Conservation (phyloP, 2,888 invertebrate species). For the Lamproptera curius region DNA sequence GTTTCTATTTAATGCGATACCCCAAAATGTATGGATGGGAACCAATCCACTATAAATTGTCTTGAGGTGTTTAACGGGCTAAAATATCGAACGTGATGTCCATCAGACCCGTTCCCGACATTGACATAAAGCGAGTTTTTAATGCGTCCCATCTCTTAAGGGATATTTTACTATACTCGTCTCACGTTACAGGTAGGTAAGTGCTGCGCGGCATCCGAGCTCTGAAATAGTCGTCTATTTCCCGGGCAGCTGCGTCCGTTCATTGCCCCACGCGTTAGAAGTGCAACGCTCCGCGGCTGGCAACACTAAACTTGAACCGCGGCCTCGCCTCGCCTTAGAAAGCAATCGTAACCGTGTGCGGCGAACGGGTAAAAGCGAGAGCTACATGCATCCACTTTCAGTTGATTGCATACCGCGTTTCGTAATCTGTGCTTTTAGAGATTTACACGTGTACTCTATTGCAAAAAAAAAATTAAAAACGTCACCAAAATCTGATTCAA, state of each 20-base stretch:
- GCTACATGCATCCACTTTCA: slow-evolving; percentile 37
- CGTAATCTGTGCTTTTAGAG: too few relatives aligned
- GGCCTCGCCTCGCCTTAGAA: slow-evolving; percentile 63
- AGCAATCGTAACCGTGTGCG: slow-evolving; percentile 50
- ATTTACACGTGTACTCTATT: too few relatives aligned
- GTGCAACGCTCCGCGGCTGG: slow-evolving; percentile 72
- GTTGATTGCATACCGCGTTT: too few relatives aligned
- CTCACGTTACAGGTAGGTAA: slow-evolving; percentile 59
- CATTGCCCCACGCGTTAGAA: slow-evolving; percentile 73
- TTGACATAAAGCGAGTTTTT: slow-evolving; percentile 13
- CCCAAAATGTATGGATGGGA: too few relatives aligned
- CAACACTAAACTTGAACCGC: slow-evolving; percentile 71
- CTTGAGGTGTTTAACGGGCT: too few relatives aligned
- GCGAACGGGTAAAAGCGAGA: slow-evolving; percentile 65
- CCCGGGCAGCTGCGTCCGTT: slow-evolving; percentile 74
- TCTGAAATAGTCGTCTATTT: slow-evolving; percentile 77
- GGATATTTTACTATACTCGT: slow-evolving; percentile 32
- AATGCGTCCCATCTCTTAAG: slow-evolving; percentile 11
- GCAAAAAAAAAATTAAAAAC: too few relatives aligned
- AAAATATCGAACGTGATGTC: too few relatives aligned
- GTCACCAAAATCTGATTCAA: too few relatives aligned
- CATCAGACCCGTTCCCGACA: too few relatives aligned
- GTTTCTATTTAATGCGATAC: too few relatives aligned
- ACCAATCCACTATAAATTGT: too few relatives aligned
- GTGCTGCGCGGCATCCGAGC: slow-evolving; percentile 40